Percentiles rank a stretch among this genome's conserved stretches.
Evolutionary conservation across 2,113 vertebrate species (phyloP).

Genomic region (human (Homo sapiens)): GRCh38 chr14:54126501-54127000

Average conservation of each 20-base stretch:
- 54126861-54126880: neutral
- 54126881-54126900: neutral
- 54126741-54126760: slow-evolving; percentile 20
- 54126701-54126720: neutral
- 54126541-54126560: slow-evolving; percentile 72
- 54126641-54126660: neutral
- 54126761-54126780: slow-evolving; percentile 18
- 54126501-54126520: slow-evolving; percentile 66
- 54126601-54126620: slow-evolving; percentile 54
- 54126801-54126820: neutral
- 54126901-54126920: too few species aligned
- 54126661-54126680: slow-evolving; percentile 40
- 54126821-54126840: neutral
- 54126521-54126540: slow-evolving; percentile 71
- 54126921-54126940: neutral
- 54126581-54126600: slow-evolving; percentile 65
- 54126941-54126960: neutral
- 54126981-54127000: neutral
- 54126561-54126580: slow-evolving; percentile 69
- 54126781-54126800: neutral
- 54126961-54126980: neutral
- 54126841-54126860: neutral
- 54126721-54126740: slow-evolving; percentile 10
- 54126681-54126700: neutral
- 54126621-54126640: slow-evolving; percentile 54